These are phyloP conservation scores for Scaptomyza pallida DNA, from an alignment of 1,140 invertebrate genomes.

Conservation along the genomic window DNA sequence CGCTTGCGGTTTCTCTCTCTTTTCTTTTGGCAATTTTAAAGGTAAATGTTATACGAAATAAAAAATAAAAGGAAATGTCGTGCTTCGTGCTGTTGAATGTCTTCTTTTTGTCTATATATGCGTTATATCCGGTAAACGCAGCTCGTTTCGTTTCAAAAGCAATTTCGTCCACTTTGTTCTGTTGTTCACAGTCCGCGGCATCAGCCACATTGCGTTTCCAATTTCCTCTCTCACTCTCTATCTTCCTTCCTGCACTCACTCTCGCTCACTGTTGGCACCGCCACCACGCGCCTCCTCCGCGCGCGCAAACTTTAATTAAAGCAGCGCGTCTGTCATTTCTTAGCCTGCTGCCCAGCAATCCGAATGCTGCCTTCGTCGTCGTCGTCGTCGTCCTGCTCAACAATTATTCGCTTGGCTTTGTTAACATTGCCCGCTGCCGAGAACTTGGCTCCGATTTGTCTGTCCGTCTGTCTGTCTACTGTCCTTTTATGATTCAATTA, in stretches of 20 bases:
- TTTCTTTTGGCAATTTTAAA: constrained; percentile 52
- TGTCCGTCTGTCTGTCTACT: constrained; percentile 4
- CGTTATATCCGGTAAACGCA: constrained; percentile 24
- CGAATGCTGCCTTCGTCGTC: not conserved
- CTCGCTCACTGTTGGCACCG: constrained; percentile 32
- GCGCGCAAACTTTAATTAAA: constrained; percentile 72
- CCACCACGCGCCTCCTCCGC: constrained; percentile 53
- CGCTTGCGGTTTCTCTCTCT: constrained; percentile 1
- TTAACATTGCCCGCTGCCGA: constrained; percentile 56
- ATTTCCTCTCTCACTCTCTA: constrained; percentile 23
- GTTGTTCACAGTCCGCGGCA: constrained; percentile 74
- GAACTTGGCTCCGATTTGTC: constrained; percentile 38
- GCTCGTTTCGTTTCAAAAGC: constrained; percentile 63
- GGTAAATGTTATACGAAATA: constrained; percentile 61
- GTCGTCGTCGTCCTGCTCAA: constrained; percentile 40
- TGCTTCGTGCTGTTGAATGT: constrained; percentile 8
- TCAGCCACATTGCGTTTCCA: constrained; percentile 80
- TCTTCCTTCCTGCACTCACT: not conserved
- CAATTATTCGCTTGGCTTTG: constrained; percentile 81
- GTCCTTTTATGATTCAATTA: constrained; percentile 79
- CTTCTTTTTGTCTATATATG: not conserved
- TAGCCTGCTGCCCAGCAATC: constrained; percentile 52
- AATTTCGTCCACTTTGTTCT: constrained; percentile 82
- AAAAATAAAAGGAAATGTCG: constrained; percentile 70
- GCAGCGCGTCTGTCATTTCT: constrained; percentile 74